phyloP scores from a whole-genome alignment of 2,113 vertebrate genomes.

The Gymnobelideus leadbeateri region DNA sequence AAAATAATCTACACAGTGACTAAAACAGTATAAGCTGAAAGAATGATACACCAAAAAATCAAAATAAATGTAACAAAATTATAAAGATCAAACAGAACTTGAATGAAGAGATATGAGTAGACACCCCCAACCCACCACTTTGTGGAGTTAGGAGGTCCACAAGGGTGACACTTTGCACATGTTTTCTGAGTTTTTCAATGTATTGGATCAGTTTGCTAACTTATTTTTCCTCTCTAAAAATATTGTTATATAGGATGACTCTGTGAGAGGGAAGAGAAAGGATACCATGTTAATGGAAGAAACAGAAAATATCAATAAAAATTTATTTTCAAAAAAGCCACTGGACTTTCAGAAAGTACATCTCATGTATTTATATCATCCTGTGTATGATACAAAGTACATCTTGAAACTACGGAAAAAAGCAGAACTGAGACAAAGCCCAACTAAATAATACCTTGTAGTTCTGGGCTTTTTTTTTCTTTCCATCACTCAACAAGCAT shows the following conservation, averaged over 20 bases:
- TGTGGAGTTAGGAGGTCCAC: background rate
- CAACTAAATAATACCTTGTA: background rate
- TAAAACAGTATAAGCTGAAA: background rate
- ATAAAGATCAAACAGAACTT: background rate
- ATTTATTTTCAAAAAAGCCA: background rate
- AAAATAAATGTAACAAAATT: background rate
- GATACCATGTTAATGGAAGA: background rate
- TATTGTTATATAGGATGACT: background rate
- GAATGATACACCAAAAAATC: background rate
- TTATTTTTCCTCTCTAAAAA: background rate
- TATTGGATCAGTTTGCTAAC: background rate
- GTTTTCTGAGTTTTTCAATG: background rate
- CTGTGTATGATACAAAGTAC: no score
- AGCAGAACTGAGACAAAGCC: background rate
- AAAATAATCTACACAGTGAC: background rate
- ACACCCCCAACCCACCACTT: background rate
- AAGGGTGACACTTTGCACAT: background rate
- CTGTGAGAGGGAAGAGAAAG: background rate
- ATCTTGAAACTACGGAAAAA: background rate
- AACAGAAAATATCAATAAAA: background rate
- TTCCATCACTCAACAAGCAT: background rate
- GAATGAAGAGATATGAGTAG: background rate
- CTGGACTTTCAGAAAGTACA: background rate
- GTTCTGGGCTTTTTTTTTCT: background rate
- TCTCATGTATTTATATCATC: no score